These are phyloP conservation scores for Gymnodraco acuticeps DNA, from an alignment of 2,797 vertebrate genomes.

Conservation along the genomic window DNA sequence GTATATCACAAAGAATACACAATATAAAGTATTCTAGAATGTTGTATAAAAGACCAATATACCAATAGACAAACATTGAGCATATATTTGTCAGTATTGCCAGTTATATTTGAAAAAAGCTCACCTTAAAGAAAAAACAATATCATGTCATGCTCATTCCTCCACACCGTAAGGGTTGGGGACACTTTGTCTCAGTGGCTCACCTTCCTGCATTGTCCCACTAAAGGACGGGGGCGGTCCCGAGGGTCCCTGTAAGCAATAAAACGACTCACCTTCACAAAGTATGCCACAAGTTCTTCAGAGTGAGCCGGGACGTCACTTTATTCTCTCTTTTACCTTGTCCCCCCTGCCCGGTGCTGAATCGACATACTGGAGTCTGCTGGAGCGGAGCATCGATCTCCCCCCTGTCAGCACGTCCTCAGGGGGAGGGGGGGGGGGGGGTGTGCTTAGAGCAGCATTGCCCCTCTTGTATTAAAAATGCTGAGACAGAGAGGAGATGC, in stretches of 20 bases:
- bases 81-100: neutral
- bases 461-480: slow-evolving; percentile 71
- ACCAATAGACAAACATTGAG: neutral
- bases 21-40: too few species aligned
- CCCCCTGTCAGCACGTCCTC: slow-evolving; percentile 67
- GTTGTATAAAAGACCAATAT: neutral
- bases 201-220: slow-evolving; percentile 48
- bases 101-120: neutral
- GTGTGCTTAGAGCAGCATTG: slow-evolving; percentile 82
- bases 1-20: too few species aligned
- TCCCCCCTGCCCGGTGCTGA: slow-evolving; percentile 79
- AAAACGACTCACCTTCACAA: slow-evolving; percentile 79
- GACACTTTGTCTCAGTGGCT: slow-evolving; percentile 10
- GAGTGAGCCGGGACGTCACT: slow-evolving; percentile 65
- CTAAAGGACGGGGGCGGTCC: slow-evolving; percentile 58
- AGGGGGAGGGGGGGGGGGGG: slow-evolving; percentile 15
- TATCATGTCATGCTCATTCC: slow-evolving; percentile 7
- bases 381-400: slow-evolving; percentile 77
- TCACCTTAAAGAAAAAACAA: neutral
- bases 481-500: slow-evolving; percentile 81
- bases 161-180: neutral
- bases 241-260: slow-evolving; percentile 49
- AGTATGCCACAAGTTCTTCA: slow-evolving; percentile 69
- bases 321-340: slow-evolving; percentile 55
- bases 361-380: slow-evolving; percentile 79